phyloP scores from a whole-genome alignment of 2,888 invertebrate species.

The Serripes groenlandicus region DNA sequence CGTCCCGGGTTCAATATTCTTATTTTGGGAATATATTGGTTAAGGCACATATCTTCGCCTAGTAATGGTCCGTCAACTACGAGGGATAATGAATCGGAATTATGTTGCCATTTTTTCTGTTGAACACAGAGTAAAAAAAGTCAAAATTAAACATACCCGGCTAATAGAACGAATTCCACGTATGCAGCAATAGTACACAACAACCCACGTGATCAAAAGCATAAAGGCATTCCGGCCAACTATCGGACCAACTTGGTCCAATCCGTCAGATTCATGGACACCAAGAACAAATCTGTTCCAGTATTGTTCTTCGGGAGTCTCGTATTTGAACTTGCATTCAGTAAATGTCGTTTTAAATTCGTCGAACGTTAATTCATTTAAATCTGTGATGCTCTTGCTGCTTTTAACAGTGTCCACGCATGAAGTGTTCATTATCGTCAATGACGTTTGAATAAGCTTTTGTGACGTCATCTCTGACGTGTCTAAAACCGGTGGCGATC shows the following conservation, averaged over 20 bases:
- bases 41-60: too few species aligned
- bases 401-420: neutral
- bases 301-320: conserved; percentile 35
- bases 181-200: conserved; percentile 40
- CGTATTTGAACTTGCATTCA: neutral
- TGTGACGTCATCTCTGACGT: neutral
- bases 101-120: too few species aligned
- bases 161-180: conserved; percentile 41
- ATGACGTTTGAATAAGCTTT: neutral
- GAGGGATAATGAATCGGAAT: too few species aligned
- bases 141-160: conserved; percentile 29
- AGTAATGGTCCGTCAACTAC: too few species aligned
- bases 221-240: conserved; percentile 25
- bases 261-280: conserved; percentile 12
- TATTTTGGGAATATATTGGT: too few species aligned
- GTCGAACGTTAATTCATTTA: neutral
- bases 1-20: too few species aligned
- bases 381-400: neutral
- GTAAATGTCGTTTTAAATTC: neutral
- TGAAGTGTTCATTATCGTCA: neutral
- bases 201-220: conserved; percentile 27
- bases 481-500: conserved; percentile 15
- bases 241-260: conserved; percentile 27
- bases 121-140: too few species aligned
- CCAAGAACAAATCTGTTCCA: conserved; percentile 42